Evolutionary conservation across 2,888 invertebrate species (phyloP).

Genomic region (Heterodera filipjevi): DNA sequence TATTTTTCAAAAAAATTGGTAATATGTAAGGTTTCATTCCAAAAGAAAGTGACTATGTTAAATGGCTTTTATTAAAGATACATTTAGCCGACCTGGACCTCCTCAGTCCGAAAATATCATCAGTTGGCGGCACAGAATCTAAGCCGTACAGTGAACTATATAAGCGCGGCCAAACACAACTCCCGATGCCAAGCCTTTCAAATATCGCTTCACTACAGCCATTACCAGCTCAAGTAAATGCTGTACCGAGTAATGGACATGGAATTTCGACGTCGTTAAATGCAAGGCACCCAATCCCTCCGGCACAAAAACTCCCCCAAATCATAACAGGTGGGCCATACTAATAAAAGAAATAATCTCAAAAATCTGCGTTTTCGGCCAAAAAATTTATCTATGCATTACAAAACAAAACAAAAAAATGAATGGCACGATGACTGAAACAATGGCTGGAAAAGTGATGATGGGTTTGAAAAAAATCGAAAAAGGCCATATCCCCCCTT

Average conservation of each 20-base stretch:
- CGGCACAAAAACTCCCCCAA: neutral
- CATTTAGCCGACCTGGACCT: neutral
- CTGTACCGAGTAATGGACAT: neutral
- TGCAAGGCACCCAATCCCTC: neutral
- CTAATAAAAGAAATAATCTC: neutral
- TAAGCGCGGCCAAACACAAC: neutral
- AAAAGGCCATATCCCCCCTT: neutral
- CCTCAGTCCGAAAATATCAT: neutral
- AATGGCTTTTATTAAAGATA: neutral
- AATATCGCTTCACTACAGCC: neutral
- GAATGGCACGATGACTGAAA: neutral
- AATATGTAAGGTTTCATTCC: no score
- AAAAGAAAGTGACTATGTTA: no score
- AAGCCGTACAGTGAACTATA: neutral
- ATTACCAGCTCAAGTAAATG: neutral
- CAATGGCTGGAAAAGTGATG: neutral
- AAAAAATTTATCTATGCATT: neutral
- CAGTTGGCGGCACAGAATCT: neutral
- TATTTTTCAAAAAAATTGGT: no score
- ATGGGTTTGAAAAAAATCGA: constrained; percentile 7
- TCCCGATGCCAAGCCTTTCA: neutral
- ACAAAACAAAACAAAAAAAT: neutral
- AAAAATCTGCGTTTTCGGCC: neutral
- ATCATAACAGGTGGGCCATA: neutral
- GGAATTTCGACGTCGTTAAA: neutral